Percentiles rank a stretch among this genome's conserved stretches.
Evolutionary conservation across 2,888 invertebrate genomes (phyloP).

Genomic region (Lypha dubia): DNA sequence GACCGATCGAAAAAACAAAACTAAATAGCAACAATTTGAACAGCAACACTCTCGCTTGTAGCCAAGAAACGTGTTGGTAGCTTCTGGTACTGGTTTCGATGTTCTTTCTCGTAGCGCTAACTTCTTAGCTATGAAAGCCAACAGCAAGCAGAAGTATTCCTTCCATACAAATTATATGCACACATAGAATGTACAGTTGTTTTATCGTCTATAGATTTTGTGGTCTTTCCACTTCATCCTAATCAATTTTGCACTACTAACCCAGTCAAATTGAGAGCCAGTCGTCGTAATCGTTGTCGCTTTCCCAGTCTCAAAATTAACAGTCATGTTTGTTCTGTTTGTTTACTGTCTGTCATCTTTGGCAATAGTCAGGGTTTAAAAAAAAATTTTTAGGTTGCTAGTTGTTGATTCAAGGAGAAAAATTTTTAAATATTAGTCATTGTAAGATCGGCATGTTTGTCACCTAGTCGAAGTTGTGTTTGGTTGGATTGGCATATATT

Average conservation of each 20-base stretch:
- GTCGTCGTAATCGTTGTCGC: slow-evolving; percentile 8
- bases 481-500: too few relatives aligned
- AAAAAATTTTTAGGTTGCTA: too few relatives aligned
- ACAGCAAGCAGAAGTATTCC: slow-evolving; percentile 1
- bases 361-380: too few relatives aligned
- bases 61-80: slow-evolving; percentile 28
- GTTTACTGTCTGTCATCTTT: slow-evolving; percentile 17
- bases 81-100: slow-evolving; percentile 13
- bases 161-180: slow-evolving; percentile 43
- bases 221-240: slow-evolving; percentile 47
- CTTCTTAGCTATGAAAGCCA: neutral
- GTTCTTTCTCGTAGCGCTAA: slow-evolving; percentile 17
- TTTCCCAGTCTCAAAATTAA: slow-evolving; percentile 36
- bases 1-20: slow-evolving; percentile 6
- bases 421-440: too few relatives aligned
- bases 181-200: slow-evolving; percentile 49
- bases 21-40: slow-evolving; percentile 15
- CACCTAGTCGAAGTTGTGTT: too few relatives aligned
- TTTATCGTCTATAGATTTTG: slow-evolving; percentile 36
- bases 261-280: slow-evolving; percentile 63
- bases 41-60: slow-evolving; percentile 60
- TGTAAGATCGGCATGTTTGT: too few relatives aligned
- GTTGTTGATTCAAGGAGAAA: too few relatives aligned
- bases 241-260: slow-evolving; percentile 67
- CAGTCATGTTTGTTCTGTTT: slow-evolving; percentile 41